Evolutionary conservation across 2,888 invertebrate species (phyloP).

Genomic region (Steinernema carpocapsae): DNA sequence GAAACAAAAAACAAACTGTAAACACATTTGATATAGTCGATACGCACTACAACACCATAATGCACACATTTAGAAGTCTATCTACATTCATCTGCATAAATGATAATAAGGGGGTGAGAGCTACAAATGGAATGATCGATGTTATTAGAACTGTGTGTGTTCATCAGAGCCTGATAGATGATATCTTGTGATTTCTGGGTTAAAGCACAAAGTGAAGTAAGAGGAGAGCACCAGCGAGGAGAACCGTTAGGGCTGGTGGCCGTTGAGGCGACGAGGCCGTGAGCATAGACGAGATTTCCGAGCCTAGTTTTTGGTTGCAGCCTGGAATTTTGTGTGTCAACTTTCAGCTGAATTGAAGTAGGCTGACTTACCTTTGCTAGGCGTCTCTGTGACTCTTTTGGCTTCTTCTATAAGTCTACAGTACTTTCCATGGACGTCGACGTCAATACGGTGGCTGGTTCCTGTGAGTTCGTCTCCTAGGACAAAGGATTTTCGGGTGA

Average conservation of each 20-base stretch:
- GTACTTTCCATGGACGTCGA: slow-evolving; percentile 61
- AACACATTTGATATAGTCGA: too few species aligned
- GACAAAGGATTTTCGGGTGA: slow-evolving; percentile 63
- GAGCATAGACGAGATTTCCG: slow-evolving; percentile 6
- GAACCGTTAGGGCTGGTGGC: not conserved
- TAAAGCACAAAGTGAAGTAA: slow-evolving; percentile 31
- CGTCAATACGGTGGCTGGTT: slow-evolving; percentile 53
- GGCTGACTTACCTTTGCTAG: not conserved
- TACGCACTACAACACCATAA: too few species aligned
- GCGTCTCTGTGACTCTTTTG: slow-evolving; percentile 42
- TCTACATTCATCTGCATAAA: not conserved
- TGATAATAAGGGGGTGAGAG: not conserved
- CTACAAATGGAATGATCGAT: not conserved
- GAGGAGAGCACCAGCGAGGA: slow-evolving; percentile 1
- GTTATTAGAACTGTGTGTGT: not conserved
- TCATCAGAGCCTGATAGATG: slow-evolving; percentile 6
- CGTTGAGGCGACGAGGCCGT: not conserved
- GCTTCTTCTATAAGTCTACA: slow-evolving; percentile 66
- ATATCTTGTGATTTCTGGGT: slow-evolving; percentile 17
- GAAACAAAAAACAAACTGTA: too few species aligned
- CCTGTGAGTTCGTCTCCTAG: slow-evolving; percentile 51
- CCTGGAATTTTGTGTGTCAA: not conserved
- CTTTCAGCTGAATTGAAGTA: not conserved
- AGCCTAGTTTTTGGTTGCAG: not conserved
- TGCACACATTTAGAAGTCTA: not conserved